phyloP scores from a whole-genome alignment of 2,797 vertebrate species.

The Micromesistius poutassou region DNA sequence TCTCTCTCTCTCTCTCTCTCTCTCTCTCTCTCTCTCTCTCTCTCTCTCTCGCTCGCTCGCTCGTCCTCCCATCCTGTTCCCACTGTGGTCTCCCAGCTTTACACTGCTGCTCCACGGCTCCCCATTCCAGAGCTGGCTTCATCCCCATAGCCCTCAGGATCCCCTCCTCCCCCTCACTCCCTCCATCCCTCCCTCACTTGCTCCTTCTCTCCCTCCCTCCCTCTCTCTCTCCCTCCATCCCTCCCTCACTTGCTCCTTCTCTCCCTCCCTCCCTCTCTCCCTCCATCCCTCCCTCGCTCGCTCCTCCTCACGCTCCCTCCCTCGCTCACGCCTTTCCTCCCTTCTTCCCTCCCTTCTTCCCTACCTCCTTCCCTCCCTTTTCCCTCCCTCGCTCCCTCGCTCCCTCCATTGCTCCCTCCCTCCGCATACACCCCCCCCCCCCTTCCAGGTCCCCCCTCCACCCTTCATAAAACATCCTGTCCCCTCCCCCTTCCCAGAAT shows the following conservation, averaged over 20 bases:
- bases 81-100: no score
- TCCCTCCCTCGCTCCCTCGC: slow-evolving; percentile 16
- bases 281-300: background rate
- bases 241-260: background rate
- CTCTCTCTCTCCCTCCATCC: slow-evolving; percentile 7
- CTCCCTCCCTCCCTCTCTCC: background rate
- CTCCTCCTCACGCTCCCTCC: slow-evolving; percentile 8
- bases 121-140: background rate
- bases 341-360: no score
- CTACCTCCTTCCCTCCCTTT: slow-evolving; percentile 4
- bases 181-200: slow-evolving; percentile 14
- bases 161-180: slow-evolving; percentile 20
- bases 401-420: background rate
- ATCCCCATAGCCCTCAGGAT: slow-evolving; percentile 9
- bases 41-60: slow-evolving; percentile 9
- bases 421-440: background rate
- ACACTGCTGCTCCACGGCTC: background rate
- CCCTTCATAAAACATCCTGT: no score
- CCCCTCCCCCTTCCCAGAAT: slow-evolving; percentile 12
- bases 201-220: background rate
- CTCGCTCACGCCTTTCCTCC: no score
- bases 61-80: background rate
- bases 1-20: background rate
- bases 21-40: slow-evolving; percentile 20
- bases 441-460: no score